These are phyloP conservation scores for Notodromas monacha DNA, from an alignment of 2,888 invertebrate genomes.

Conservation along the genomic window DNA sequence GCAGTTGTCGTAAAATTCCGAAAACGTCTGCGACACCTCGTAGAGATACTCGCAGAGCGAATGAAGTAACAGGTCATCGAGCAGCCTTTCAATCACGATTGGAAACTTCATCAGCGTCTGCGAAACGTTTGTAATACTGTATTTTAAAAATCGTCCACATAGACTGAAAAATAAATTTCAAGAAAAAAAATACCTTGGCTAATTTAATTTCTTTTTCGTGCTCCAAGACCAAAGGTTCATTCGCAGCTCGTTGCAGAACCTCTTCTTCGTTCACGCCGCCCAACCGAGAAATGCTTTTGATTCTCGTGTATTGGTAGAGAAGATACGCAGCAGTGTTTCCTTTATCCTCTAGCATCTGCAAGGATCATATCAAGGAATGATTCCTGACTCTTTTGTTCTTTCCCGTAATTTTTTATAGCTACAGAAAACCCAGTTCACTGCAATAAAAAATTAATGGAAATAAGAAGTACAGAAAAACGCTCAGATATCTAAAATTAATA, in stretches of 20 bases:
- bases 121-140: no score
- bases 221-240: constrained; percentile 28
- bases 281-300: constrained; percentile 54
- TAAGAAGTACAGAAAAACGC: constrained; percentile 6
- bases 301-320: constrained; percentile 70
- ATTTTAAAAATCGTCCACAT: constrained; percentile 7
- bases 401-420: no score
- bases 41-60: constrained; percentile 77
- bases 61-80: constrained; percentile 49
- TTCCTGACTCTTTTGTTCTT: no score
- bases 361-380: background rate
- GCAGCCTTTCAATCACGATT: constrained; percentile 45
- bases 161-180: constrained; percentile 2
- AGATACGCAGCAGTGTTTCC: constrained; percentile 96
- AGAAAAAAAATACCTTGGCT: constrained; percentile 27
- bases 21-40: constrained; percentile 48
- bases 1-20: constrained; percentile 89
- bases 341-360: constrained; percentile 74
- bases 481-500: no score
- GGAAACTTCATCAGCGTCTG: constrained; percentile 42
- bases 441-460: constrained; percentile 6
- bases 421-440: background rate
- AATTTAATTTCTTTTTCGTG: constrained; percentile 86
- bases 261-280: constrained; percentile 30
- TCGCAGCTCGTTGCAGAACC: constrained; percentile 26